phyloP scores from a whole-genome alignment of 2,888 invertebrate species.

The Sisyra terminalis region DNA sequence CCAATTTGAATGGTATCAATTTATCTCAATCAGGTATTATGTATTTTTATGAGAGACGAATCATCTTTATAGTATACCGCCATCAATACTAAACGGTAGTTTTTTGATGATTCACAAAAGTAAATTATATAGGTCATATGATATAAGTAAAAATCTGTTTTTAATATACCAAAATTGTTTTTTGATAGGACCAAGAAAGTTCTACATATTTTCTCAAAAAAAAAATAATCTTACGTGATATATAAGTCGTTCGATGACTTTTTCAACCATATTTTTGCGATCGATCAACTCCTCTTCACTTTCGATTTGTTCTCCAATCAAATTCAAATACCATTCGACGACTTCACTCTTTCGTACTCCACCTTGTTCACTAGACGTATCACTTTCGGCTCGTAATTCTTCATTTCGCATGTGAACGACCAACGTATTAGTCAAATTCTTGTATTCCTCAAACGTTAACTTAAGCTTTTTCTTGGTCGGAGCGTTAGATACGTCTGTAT shows the following conservation, averaged over 20 bases:
- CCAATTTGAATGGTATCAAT: too few species aligned
- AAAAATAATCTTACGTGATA: slow-evolving; percentile 69
- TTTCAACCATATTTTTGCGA: slow-evolving; percentile 78
- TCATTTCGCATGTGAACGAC: slow-evolving; percentile 76
- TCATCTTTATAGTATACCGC: too few species aligned
- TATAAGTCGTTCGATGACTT: slow-evolving; percentile 82
- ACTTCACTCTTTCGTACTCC: slow-evolving; percentile 66
- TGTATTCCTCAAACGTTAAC: slow-evolving; percentile 87
- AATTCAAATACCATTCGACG: slow-evolving; percentile 85
- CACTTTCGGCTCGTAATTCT: slow-evolving; percentile 51
- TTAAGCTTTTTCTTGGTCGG: slow-evolving; percentile 53
- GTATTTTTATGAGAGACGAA: too few species aligned
- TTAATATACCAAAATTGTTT: neutral
- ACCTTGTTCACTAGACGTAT: slow-evolving; percentile 29
- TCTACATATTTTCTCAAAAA: too few species aligned
- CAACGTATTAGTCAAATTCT: slow-evolving; percentile 78
- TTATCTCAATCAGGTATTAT: too few species aligned
- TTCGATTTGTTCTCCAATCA: slow-evolving; percentile 75
- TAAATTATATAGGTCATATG: too few species aligned
- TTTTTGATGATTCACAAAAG: too few species aligned
- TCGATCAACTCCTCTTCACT: slow-evolving; percentile 80
- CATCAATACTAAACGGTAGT: too few species aligned
- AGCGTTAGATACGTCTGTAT: slow-evolving; percentile 14
- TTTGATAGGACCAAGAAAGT: too few species aligned
- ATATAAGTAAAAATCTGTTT: too few species aligned